These are phyloP conservation scores for Acropora tenuis DNA, from an alignment of 64 coral and sea anemone species.

Conservation along the genomic window DNA sequence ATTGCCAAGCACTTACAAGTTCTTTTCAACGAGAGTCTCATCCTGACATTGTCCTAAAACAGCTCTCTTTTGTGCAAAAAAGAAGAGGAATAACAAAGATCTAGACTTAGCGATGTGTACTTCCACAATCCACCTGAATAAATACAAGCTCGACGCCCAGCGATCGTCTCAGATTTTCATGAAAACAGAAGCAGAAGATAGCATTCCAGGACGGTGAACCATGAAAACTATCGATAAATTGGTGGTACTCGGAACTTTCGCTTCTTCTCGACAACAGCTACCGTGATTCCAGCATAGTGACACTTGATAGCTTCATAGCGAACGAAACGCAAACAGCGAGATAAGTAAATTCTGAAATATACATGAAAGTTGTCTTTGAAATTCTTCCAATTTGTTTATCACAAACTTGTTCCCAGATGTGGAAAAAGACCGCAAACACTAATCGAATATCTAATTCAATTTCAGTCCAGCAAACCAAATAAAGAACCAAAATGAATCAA, in stretches of 20 bases:
- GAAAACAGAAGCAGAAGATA: background rate
- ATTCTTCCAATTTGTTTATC: background rate
- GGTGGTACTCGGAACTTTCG: background rate
- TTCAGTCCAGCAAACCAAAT: constrained; percentile 6
- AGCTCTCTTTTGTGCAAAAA: background rate
- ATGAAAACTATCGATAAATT: background rate
- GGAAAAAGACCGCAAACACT: background rate
- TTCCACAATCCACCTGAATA: background rate
- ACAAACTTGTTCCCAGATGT: background rate
- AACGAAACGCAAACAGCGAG: background rate
- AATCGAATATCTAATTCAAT: background rate
- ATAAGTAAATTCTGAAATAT: background rate
- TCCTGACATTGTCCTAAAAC: background rate
- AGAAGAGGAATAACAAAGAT: background rate
- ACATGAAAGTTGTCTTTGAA: background rate
- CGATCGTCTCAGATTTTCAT: background rate
- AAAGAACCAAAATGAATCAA: background rate
- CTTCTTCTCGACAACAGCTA: too few relatives aligned
- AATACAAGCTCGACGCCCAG: background rate
- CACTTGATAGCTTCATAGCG: background rate
- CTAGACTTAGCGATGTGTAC: background rate
- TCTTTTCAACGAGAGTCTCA: constrained; percentile 66
- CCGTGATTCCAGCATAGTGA: background rate
- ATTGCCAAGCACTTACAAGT: constrained; percentile 50
- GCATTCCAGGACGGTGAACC: background rate